These are phyloP conservation scores for Actias luna DNA, from an alignment of 2,888 invertebrate genomes.

Conservation along the genomic window DNA sequence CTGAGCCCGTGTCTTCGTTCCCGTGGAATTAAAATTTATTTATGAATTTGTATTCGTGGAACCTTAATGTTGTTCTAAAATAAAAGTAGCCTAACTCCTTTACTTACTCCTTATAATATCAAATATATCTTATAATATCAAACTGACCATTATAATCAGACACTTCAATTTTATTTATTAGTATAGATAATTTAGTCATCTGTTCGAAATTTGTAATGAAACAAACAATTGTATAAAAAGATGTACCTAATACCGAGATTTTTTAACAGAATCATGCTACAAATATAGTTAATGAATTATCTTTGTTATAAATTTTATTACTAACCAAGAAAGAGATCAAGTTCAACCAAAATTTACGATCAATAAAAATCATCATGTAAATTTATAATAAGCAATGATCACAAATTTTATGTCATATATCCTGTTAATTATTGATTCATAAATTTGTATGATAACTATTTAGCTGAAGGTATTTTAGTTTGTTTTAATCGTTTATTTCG, in stretches of 20 bases:
- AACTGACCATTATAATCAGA: too few relatives aligned
- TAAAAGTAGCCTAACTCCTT: too few relatives aligned
- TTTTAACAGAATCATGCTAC: neutral
- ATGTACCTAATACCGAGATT: neutral
- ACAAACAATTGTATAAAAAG: neutral
- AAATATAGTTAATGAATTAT: neutral
- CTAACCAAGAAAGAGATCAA: neutral
- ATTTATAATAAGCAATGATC: neutral
- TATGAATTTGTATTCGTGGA: too few relatives aligned
- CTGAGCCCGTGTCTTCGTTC: too few relatives aligned
- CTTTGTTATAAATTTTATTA: neutral
- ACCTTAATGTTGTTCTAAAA: too few relatives aligned
- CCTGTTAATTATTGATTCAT: neutral
- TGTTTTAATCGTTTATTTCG: neutral
- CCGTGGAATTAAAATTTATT: too few relatives aligned
- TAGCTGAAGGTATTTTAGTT: neutral
- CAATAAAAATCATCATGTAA: neutral
- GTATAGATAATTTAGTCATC: neutral
- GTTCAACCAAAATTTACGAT: neutral
- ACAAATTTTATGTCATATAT: neutral
- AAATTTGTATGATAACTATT: neutral
- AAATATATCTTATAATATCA: too few relatives aligned
- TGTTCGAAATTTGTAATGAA: neutral
- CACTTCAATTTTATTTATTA: neutral
- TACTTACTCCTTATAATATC: too few relatives aligned